Evolutionary conservation across 1,140 invertebrate genomes (phyloP), one percentile per base, ranked within the genome.

Genomic region (Cotesia glomerata): DNA sequence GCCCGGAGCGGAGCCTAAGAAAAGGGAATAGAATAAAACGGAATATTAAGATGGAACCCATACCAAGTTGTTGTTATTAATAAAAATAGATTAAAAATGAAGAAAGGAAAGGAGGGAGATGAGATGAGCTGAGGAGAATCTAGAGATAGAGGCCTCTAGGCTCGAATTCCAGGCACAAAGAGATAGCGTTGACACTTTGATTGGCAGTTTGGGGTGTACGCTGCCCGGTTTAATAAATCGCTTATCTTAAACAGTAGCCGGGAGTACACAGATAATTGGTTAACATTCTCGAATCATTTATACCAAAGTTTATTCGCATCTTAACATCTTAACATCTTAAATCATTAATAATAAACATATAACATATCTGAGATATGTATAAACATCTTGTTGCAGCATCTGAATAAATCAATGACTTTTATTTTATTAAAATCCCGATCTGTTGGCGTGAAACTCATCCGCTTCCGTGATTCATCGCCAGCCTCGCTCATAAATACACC

Each of bases 151-250:
- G 18, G 69, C 3, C 45, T 62, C 54, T 54, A 26, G 56, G 56
- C 59, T 36, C 13, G 51, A 13, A 13, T 9, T 32, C 0, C 32
- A 71, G 54, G 36, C 71, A 63, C 67, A 74, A 73, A 75, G 49
- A 63, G 51, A 73, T 73, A 63, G 65, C 80, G 78, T 79, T 79
- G 77, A 79, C 78, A 80, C 74, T 61, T 81, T 83, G 81, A 84
- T 83, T 81, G 81, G 74, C 77, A 80, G 77, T 62, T 35, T 69
- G 62, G 71, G 72, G 66, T 77, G 72, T 71, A 70, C 75, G 77
- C 78, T 75, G 56, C 56, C 11, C 56, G 35, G 14, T 34, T 68
- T 68, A 36, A 16, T 45, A 39, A 56, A 73, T 73, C 56, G 66
- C 67, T 73, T 73, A 73, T 73, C 71, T 36, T 16, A 54, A 67